Percentiles rank a stretch among this genome's conserved stretches.
Evolutionary conservation across 1,140 invertebrate species (phyloP).

Genomic region (Philotrypesis tridentata): DNA sequence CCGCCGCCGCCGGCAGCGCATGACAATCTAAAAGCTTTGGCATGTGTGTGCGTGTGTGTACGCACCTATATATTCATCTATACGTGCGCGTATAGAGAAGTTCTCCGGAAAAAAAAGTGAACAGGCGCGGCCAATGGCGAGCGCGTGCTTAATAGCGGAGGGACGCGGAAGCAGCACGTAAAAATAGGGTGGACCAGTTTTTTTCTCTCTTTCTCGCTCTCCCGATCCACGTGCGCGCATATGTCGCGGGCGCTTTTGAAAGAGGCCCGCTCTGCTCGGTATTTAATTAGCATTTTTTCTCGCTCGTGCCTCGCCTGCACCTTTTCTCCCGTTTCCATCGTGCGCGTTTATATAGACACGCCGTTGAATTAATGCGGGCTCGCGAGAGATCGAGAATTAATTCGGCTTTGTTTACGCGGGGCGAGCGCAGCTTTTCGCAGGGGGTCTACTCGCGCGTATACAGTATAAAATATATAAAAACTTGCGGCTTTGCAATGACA

Average conservation of each 20-base stretch:
- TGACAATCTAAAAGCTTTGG: neutral
- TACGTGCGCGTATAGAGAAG: neutral
- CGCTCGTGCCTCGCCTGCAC: neutral
- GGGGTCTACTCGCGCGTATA: neutral
- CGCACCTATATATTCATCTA: too few relatives aligned
- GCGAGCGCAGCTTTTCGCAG: too few relatives aligned
- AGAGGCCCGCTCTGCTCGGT: slow-evolving; percentile 4
- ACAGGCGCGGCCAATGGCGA: slow-evolving; percentile 2
- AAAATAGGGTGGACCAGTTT: slow-evolving; percentile 48
- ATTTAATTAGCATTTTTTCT: slow-evolving; percentile 35
- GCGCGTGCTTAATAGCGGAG: slow-evolving; percentile 19
- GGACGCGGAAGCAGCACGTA: slow-evolving; percentile 29
- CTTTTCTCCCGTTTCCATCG: neutral
- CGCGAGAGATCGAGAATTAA: neutral
- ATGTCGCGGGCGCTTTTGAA: slow-evolving; percentile 49
- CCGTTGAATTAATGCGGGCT: neutral
- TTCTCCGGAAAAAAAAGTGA: neutral
- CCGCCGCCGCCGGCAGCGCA: too few relatives aligned
- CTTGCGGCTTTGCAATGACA: too few relatives aligned
- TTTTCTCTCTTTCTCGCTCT: slow-evolving; percentile 20
- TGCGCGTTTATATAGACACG: neutral
- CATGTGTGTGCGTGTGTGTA: too few relatives aligned
- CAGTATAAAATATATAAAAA: too few relatives aligned
- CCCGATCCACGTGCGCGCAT: slow-evolving; percentile 53
- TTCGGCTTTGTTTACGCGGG: neutral